Evolutionary conservation across 2,888 invertebrate species (phyloP), one percentile per base, ranked within the genome.

Genomic region (Disparrhopalites patrizii): DNA sequence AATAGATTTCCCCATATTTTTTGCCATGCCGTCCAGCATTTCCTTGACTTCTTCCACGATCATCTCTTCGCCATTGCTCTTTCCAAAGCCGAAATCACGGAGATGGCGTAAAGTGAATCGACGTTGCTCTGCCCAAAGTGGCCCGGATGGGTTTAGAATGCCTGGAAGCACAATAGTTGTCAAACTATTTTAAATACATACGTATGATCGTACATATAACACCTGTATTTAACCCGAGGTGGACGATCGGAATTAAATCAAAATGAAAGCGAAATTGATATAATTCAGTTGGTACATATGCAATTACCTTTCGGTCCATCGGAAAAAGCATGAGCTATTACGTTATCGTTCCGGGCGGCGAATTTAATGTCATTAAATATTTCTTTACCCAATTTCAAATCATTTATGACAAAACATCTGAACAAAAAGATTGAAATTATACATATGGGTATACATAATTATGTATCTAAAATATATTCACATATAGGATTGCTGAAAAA

Each of bases 1-100:
- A 15, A 33, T 10, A 8, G 56, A 15, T 30, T 18, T 5, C 10
- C 56, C 56, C n/a, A 18, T 38, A 10, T 33, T 10, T 15, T 20
- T 56, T 10, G 31, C 27, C 10, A 56, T 23, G 13, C 18, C 23
- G 1, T 28, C 28, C 18, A 56, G 25, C 7, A 30, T 10, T 56
- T 56, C 56, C 2, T 56, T 56, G 15, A 56, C 38, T 23, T 56
- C 56, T 1, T 8, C 36, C 38, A 18, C 23, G 25, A 56, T 56
- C 10, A 38, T 20, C 7, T 5, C 23, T 27, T 56, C 56, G 23
- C 31, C 23, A 2, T n/a, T 1, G 25, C 20, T 56, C 38, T 36
- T 33, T 18, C 56, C 56, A 56, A 56, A 56, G 10, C 56, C 56
- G 20, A 30, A 23, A 23, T 56, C 56, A 13, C 56, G 31, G n/a